Conservation (phyloP, 2,888 invertebrate genomes). For the Beris morrisii region DNA sequence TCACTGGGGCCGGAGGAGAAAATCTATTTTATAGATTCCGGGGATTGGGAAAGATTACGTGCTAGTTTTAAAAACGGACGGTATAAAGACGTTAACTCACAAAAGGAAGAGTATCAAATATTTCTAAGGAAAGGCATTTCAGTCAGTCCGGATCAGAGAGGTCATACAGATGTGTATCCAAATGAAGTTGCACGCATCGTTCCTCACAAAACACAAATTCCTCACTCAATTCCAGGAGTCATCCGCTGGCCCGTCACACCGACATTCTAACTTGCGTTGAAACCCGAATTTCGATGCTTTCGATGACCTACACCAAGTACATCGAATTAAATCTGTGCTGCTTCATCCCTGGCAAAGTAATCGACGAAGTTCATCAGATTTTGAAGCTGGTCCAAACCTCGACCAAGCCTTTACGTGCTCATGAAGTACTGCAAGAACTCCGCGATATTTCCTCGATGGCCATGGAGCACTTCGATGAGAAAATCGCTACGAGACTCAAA, state of each 20-base stretch:
- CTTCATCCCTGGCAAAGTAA: conserved; percentile 91
- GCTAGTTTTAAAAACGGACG: too few relatives aligned
- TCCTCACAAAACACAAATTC: too few relatives aligned
- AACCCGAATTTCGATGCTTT: conserved; percentile 86
- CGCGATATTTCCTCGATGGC: conserved; percentile 87
- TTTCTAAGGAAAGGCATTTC: too few relatives aligned
- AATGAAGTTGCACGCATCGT: too few relatives aligned
- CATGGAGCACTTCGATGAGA: conserved; percentile 94
- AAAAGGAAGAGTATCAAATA: too few relatives aligned
- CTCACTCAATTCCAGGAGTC: conserved; percentile 61
- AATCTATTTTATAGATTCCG: too few relatives aligned
- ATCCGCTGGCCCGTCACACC: conserved; percentile 83
- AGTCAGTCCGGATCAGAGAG: too few relatives aligned
- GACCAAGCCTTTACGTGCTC: conserved; percentile 70
- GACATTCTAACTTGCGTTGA: conserved; percentile 89
- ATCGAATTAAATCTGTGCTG: conserved; percentile 83
- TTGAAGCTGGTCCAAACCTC: conserved; percentile 69
- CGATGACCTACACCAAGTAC: conserved; percentile 90
- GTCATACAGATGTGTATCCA: too few relatives aligned
- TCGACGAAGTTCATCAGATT: conserved; percentile 84
- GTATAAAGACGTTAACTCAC: too few relatives aligned
- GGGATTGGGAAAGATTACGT: too few relatives aligned
- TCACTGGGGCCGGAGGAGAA: conserved; percentile 57
- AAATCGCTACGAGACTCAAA: conserved; percentile 60
- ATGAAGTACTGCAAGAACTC: conserved; percentile 84